Conservation (phyloP, 2,797 vertebrate species). For the Melanotaenia nigrans region DNA sequence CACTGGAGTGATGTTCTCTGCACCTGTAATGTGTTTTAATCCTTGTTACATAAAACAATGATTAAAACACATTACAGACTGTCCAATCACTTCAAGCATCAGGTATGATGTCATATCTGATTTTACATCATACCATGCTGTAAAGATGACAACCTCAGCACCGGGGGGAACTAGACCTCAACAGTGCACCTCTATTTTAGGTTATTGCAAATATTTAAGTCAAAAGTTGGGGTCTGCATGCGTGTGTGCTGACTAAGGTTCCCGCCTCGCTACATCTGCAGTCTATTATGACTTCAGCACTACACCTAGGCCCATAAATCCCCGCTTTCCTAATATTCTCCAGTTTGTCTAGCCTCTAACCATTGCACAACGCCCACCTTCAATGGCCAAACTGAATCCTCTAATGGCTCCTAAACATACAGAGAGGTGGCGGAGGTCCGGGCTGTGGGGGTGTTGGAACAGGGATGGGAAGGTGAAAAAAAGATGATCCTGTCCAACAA, state of each 20-base stretch:
- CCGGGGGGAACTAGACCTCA: constrained; percentile 12
- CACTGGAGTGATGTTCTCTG: no score
- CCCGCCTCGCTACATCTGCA: constrained; percentile 37
- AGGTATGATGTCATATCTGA: no score
- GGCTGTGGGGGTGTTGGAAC: neutral
- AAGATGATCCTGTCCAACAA: constrained; percentile 17
- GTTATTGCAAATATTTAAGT: constrained; percentile 19
- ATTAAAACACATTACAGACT: constrained; percentile 8
- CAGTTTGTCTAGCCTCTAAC: constrained; percentile 33
- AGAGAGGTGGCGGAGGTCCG: neutral
- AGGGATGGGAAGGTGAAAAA: neutral
- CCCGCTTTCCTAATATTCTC: constrained; percentile 41
- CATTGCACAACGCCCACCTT: neutral
- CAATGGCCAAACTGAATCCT: constrained; percentile 12
- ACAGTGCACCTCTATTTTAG: constrained; percentile 16
- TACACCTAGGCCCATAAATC: constrained; percentile 50
- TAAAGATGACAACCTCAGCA: constrained; percentile 34
- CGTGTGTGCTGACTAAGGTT: constrained; percentile 8
- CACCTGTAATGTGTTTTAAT: no score
- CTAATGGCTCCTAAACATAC: constrained; percentile 3
- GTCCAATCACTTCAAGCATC: neutral
- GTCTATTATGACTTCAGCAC: constrained; percentile 45
- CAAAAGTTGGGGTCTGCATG: constrained; percentile 42
- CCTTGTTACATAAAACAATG: neutral
- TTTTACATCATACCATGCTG: constrained; percentile 13